These are phyloP conservation scores for Ceyx margarethae DNA, from an alignment of 2,113 vertebrate species.

Conservation along the genomic window DNA sequence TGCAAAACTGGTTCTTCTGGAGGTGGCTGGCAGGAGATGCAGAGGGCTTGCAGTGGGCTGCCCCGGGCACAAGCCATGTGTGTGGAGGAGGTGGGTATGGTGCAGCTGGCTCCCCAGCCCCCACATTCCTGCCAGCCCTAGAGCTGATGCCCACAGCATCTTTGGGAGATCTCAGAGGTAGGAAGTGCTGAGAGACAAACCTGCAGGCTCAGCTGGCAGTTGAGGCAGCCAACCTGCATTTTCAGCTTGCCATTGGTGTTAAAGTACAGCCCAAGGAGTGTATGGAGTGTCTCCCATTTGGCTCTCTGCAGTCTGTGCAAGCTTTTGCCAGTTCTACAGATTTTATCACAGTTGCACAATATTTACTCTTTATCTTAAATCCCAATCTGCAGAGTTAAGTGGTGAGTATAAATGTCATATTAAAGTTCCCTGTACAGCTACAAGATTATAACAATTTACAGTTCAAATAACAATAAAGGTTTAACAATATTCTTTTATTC, in stretches of 20 bases:
- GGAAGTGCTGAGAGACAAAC: not conserved
- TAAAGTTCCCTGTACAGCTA: not conserved
- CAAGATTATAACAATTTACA: not conserved
- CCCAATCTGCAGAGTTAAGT: not conserved
- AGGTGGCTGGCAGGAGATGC: not conserved
- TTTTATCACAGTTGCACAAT: not conserved
- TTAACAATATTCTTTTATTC: not conserved
- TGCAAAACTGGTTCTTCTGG: not conserved
- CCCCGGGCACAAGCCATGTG: not conserved
- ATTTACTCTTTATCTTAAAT: not conserved
- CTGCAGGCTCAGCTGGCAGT: not conserved
- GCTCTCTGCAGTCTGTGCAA: not conserved
- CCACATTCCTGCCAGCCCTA: not conserved
- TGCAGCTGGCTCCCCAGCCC: not conserved
- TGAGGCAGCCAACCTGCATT: not conserved
- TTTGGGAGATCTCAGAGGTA: not conserved
- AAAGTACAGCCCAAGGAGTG: not conserved
- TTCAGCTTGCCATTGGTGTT: not conserved
- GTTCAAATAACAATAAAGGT: not conserved
- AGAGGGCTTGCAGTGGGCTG: accelerated
- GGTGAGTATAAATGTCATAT: not conserved
- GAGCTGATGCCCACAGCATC: not conserved
- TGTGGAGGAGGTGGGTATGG: not conserved
- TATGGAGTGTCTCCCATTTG: not conserved
- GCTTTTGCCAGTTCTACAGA: not conserved